A percentile compares a stretch with the other conserved stretches of the same genome.
Evolutionary conservation across 2,113 vertebrate genomes (phyloP).

Genomic region (Bufo gargarizans): DNA sequence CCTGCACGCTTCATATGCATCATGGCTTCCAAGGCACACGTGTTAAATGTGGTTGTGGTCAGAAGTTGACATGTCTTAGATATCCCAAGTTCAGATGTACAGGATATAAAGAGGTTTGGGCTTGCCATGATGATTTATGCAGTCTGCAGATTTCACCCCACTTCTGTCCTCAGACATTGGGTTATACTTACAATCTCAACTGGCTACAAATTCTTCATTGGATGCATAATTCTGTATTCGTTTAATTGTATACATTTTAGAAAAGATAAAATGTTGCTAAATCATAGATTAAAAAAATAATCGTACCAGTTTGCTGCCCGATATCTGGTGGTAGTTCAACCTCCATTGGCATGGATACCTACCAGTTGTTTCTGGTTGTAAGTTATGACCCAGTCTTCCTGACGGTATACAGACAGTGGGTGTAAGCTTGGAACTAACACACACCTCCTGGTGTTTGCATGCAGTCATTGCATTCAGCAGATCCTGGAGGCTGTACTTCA

Average conservation of each 20-base stretch:
- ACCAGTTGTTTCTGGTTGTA: conserved; percentile 62
- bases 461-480: conserved; percentile 99
- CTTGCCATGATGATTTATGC: conserved; percentile 70
- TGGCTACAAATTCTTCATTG: conserved; percentile 41
- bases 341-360: not conserved
- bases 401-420: conserved; percentile 75
- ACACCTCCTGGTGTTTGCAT: conserved; percentile 94
- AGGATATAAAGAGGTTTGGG: not conserved
- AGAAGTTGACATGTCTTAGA: not conserved
- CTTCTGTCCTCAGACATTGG: conserved; percentile 80
- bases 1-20: conserved; percentile 76
- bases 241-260: no score
- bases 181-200: conserved; percentile 65
- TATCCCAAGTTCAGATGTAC: not conserved
- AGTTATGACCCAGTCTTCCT: conserved; percentile 69
- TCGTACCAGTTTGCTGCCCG: no score
- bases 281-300: no score
- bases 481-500: conserved; percentile 97
- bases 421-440: conserved; percentile 86
- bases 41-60: not conserved
- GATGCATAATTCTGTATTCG: no score
- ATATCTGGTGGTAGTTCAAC: not conserved
- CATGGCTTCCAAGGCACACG: conserved; percentile 62
- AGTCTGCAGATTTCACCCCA: conserved; percentile 74
- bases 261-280: no score